Conservation (phyloP, 1,140 invertebrate species). For the Neodiprion fabricii region DNA sequence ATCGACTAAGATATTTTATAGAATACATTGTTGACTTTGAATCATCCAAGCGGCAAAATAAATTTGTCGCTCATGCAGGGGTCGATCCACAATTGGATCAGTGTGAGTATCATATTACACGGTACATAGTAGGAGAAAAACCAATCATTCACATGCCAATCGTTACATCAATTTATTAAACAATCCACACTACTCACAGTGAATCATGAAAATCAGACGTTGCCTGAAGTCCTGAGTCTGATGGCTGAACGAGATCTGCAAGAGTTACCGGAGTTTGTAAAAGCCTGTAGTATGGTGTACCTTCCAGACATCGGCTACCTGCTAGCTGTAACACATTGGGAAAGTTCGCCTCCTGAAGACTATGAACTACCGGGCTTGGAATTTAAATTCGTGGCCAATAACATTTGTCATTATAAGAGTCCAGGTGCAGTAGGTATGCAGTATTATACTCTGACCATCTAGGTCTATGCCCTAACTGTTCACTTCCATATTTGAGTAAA, state of each 20-base stretch:
- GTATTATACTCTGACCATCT: slow-evolving; percentile 13
- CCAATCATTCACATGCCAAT: slow-evolving; percentile 12
- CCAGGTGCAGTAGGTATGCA: slow-evolving; percentile 71
- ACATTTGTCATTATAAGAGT: slow-evolving; percentile 78
- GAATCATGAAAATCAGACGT: slow-evolving; percentile 40
- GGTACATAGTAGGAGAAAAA: neutral
- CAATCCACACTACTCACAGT: slow-evolving; percentile 24
- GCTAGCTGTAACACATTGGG: slow-evolving; percentile 72
- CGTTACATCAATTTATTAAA: slow-evolving; percentile 17
- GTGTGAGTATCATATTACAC: slow-evolving; percentile 59
- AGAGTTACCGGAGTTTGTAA: slow-evolving; percentile 68
- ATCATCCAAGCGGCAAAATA: slow-evolving; percentile 65
- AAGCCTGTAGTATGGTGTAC: slow-evolving; percentile 79
- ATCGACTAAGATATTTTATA: slow-evolving; percentile 62
- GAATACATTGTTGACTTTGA: slow-evolving; percentile 73
- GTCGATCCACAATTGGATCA: slow-evolving; percentile 73
- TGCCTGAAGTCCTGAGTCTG: slow-evolving; percentile 68
- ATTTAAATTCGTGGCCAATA: slow-evolving; percentile 74
- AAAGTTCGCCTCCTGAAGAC: slow-evolving; percentile 61
- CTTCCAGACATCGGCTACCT: slow-evolving; percentile 84
- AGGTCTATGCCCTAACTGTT: neutral
- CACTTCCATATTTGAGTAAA: slow-evolving; percentile 16
- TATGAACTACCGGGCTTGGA: slow-evolving; percentile 69
- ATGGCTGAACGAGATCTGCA: slow-evolving; percentile 74
- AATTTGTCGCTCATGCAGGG: slow-evolving; percentile 72